Percentiles rank a stretch among this genome's conserved stretches.
Conservation (phyloP, 2,797 vertebrate species). For the Pantherophis vulpinus region DNA sequence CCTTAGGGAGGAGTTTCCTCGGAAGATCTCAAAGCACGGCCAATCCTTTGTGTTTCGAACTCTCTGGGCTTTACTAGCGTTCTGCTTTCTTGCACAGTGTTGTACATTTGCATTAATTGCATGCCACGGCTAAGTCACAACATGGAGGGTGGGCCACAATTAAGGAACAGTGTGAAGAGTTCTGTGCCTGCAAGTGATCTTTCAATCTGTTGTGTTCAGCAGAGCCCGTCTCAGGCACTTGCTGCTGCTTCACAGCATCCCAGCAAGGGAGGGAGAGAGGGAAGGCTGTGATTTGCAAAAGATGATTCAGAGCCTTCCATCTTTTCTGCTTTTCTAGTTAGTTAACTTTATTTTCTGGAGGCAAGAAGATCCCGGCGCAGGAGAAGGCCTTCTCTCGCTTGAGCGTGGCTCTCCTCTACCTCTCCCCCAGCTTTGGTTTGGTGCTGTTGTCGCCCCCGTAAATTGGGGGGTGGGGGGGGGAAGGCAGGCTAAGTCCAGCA, state of each 20-base stretch:
- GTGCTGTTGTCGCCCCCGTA: neutral
- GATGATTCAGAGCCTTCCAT: neutral
- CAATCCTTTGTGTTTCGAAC: neutral
- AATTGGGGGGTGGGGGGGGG: neutral
- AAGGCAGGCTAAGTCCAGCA: neutral
- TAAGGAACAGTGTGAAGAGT: neutral
- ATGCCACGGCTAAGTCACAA: neutral
- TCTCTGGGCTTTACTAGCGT: neutral
- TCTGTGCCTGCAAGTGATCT: neutral
- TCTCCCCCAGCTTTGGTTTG: neutral
- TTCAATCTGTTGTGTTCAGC: neutral
- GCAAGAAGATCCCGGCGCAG: too few relatives aligned
- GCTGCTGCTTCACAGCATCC: neutral
- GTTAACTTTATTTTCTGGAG: neutral
- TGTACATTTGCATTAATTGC: neutral
- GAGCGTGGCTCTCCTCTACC: neutral
- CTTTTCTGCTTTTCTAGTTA: neutral
- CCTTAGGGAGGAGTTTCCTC: neutral
- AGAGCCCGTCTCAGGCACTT: neutral
- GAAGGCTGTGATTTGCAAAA: neutral
- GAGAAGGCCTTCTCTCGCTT: neutral
- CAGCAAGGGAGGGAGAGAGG: neutral
- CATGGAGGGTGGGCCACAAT: neutral
- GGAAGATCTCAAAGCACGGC: too few relatives aligned
- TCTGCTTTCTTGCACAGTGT: neutral